Evolutionary conservation across 2,797 vertebrate genomes (phyloP).

Genomic region (Carapus acus): DNA sequence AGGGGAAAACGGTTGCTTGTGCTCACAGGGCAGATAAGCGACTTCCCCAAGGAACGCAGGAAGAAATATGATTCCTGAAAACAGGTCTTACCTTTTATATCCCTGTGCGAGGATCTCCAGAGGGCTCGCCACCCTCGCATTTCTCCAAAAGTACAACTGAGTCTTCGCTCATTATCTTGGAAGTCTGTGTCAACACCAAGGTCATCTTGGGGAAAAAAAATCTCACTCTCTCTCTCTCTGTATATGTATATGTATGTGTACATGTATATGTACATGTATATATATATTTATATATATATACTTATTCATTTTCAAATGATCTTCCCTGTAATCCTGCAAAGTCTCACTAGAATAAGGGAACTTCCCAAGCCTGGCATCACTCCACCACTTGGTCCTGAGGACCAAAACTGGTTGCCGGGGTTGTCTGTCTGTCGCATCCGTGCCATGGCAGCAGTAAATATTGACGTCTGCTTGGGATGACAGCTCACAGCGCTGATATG

Average conservation of each 20-base stretch:
- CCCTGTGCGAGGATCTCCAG: conserved; percentile 31
- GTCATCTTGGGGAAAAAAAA: too few species aligned
- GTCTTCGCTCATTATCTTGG: too few species aligned
- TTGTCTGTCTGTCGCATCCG: conserved; percentile 16
- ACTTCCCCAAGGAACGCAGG: conserved; percentile 38
- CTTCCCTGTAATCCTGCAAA: too few species aligned
- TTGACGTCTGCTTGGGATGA: conserved; percentile 52
- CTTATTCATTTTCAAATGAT: too few species aligned
- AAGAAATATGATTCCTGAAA: conserved; percentile 54
- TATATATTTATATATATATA: too few species aligned
- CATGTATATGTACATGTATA: conserved; percentile 22
- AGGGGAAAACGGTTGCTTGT: conserved; percentile 41
- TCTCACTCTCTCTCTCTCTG: too few species aligned
- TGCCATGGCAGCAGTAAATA: conserved; percentile 67
- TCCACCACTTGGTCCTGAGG: too few species aligned
- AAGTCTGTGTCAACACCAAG: too few species aligned
- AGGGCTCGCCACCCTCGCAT: conserved; percentile 14
- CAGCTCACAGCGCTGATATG: conserved; percentile 54
- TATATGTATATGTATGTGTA: neutral
- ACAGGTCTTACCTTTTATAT: conserved; percentile 67
- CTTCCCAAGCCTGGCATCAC: too few species aligned
- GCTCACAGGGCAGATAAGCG: conserved; percentile 58
- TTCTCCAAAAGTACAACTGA: too few species aligned
- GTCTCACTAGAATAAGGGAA: too few species aligned
- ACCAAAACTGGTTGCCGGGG: too few species aligned